Evolutionary conservation across 2,113 vertebrate genomes (phyloP), one percentile per base, ranked within the genome.

Genomic region (Chionodraco myersi): DNA sequence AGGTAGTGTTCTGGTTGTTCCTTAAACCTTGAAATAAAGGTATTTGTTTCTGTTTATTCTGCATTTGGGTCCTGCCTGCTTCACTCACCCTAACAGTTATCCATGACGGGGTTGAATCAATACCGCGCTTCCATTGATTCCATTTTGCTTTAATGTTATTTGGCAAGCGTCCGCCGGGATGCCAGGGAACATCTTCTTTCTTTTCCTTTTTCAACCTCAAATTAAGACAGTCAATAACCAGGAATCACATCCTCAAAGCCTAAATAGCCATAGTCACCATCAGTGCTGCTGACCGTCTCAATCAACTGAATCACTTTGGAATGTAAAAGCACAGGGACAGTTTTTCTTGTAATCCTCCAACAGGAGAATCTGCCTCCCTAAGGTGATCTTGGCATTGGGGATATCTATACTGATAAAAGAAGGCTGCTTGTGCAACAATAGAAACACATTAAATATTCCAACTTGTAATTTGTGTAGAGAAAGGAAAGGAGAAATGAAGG

Each of bases 371-470:
- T 26, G 34, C 79, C 49, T 84, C 66, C 63, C 72, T 53, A 41
- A 62, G 80, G 65, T 82, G 74, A 80, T 72, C 18, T 61, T 77
- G 64, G 79, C 80, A 57, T 85, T 69, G 21, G 21, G 74, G 79
- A 92, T 82, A 80, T 84, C 83, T 75, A 63, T 76, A 78, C 86
- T 78, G 70, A 89, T 83, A 81, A 79, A 41, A 63, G 69, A 88
- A 84, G 87, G 71, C 63, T 89, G 90, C 82, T 68, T 79, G 62
- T 72, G 83, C 81, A 85, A 88, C 71, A 84, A 91, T 91, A 88
- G 81, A 69, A 81, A 87, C 66, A 10, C 91, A 87, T 92, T 92
- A 86, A 91, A 90, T 85, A 91, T 92, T 92, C 87, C 72, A 67
- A 73, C 82, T 70, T 72, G 86, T 89, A 89, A 93, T 91, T 91